phyloP scores from a whole-genome alignment of 2,113 vertebrate genomes.

The Himantopus leucocephalus region DNA sequence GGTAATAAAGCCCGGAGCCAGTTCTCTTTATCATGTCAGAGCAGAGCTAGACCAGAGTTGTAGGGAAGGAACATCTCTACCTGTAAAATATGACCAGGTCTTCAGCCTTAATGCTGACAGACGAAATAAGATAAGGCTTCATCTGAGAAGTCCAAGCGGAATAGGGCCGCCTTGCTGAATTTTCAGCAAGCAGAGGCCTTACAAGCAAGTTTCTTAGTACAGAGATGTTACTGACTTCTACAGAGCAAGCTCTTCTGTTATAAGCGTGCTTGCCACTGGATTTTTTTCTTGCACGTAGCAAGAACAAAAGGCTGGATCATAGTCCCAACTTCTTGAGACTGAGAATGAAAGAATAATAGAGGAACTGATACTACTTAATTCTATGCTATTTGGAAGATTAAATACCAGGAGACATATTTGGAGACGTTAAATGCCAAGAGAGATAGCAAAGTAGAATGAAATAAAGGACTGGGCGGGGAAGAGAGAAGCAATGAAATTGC shows the following conservation, averaged over 20 bases:
- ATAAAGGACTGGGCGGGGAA: neutral
- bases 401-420: neutral
- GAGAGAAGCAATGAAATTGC: neutral
- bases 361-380: neutral
- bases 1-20: conserved; percentile 69
- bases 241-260: neutral
- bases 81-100: neutral
- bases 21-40: neutral
- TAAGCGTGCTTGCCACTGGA: neutral
- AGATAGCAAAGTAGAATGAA: neutral
- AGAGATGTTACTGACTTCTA: neutral
- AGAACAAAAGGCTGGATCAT: neutral
- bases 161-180: neutral
- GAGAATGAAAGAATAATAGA: neutral
- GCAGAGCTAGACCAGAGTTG: neutral
- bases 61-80: neutral
- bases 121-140: neutral
- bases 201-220: neutral
- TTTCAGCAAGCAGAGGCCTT: neutral
- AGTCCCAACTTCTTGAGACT: neutral
- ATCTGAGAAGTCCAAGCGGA: neutral
- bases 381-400: neutral
- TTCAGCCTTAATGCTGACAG: neutral
- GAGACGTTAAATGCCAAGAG: neutral
- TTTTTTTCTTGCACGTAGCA: neutral